phyloP scores from a whole-genome alignment of 1,140 invertebrate genomes.

The Achroia grisella region DNA sequence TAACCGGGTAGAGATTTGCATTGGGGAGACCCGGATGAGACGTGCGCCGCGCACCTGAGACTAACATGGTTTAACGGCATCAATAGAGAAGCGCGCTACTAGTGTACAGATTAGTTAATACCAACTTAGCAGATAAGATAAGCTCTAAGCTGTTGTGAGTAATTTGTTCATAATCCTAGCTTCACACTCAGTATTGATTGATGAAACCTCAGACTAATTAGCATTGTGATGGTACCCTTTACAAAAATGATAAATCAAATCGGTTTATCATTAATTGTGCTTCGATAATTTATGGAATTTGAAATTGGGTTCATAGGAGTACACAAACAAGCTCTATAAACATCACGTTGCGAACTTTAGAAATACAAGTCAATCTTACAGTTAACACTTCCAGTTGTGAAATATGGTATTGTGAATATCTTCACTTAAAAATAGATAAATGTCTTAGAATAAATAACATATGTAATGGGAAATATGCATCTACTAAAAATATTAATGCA shows the following conservation, averaged over 20 bases:
- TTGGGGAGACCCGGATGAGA: constrained; percentile 16
- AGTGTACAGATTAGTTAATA: constrained; percentile 18
- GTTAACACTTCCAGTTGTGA: no score
- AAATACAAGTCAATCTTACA: no score
- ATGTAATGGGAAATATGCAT: no score
- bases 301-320: no score
- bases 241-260: constrained; percentile 1
- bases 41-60: constrained; percentile 48
- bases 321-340: no score
- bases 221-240: neutral
- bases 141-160: constrained; percentile 1
- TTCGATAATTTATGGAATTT: no score
- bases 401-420: no score
- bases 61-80: constrained; percentile 40
- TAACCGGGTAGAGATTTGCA: no score
- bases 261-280: neutral
- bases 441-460: no score
- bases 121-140: constrained; percentile 37
- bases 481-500: no score
- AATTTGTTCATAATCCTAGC: neutral
- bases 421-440: no score
- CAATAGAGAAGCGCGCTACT: constrained; percentile 4
- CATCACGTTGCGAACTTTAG: no score
- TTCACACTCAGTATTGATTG: constrained; percentile 9
- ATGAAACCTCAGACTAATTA: neutral